Percentiles rank a stretch among this genome's conserved stretches.
Conservation (phyloP, 2,888 invertebrate species). For the Congeria kusceri region DNA sequence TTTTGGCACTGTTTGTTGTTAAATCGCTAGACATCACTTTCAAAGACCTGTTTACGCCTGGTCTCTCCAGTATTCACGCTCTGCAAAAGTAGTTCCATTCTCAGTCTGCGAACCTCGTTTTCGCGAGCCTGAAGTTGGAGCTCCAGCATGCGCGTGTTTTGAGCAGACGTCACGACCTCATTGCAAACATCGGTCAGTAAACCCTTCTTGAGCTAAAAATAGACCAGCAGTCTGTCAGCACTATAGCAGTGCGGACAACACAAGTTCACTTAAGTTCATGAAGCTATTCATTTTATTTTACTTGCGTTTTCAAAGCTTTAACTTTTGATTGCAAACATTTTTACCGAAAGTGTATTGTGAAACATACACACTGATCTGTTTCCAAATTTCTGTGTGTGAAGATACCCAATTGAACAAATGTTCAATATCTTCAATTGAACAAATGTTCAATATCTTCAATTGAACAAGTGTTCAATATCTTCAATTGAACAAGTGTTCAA, state of each 20-base stretch:
- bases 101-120: constrained; percentile 71
- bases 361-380: no score
- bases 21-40: constrained; percentile 64
- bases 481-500: no score
- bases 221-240: neutral
- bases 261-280: no score
- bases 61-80: constrained; percentile 59
- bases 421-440: no score
- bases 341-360: no score
- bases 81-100: constrained; percentile 68
- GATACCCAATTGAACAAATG: no score
- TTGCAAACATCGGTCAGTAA: constrained; percentile 74
- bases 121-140: constrained; percentile 72
- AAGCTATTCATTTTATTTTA: no score
- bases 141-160: constrained; percentile 72
- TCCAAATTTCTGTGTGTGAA: no score
- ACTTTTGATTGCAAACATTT: no score
- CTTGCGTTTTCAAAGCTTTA: no score
- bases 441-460: no score
- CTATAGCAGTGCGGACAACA: neutral
- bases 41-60: constrained; percentile 56
- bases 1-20: constrained; percentile 5
- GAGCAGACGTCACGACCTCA: constrained; percentile 66
- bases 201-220: constrained; percentile 71
- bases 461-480: no score